A percentile compares a stretch with the other conserved stretches of the same genome.
Conservation (phyloP, 1,140 invertebrate species). For the Teleopsis dalmanni region DNA sequence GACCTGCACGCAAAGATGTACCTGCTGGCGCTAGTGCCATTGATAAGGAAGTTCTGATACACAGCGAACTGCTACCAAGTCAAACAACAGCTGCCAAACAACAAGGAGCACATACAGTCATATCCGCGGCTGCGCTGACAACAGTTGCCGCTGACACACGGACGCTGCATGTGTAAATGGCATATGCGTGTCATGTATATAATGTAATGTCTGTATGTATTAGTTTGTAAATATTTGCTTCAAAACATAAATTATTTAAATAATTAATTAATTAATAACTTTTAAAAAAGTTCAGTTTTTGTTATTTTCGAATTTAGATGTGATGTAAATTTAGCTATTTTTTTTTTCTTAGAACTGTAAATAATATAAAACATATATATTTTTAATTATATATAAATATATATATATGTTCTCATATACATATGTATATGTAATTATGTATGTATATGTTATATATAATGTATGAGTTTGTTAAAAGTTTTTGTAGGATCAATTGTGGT, state of each 20-base stretch:
- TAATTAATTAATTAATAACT: slow-evolving; percentile 4
- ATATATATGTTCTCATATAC: neutral
- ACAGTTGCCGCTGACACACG: neutral
- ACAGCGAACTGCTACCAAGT: slow-evolving; percentile 10
- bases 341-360: neutral
- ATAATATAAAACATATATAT: neutral
- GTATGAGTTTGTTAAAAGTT: too few relatives aligned
- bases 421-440: neutral
- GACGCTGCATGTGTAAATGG: slow-evolving; percentile 16
- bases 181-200: neutral
- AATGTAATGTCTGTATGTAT: neutral
- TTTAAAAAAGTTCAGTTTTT: neutral
- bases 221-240: slow-evolving; percentile 3
- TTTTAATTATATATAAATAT: neutral
- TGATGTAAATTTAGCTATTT: slow-evolving; percentile 1
- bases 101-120: neutral
- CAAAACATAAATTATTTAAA: neutral
- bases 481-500: too few relatives aligned
- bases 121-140: neutral
- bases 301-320: neutral
- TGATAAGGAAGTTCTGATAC: slow-evolving; percentile 15
- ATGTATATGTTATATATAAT: neutral
- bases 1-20: slow-evolving; percentile 6
- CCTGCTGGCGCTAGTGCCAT: neutral
- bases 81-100: neutral